Conservation (phyloP, 2,113 vertebrate genomes). For the Siniperca chuatsi region DNA sequence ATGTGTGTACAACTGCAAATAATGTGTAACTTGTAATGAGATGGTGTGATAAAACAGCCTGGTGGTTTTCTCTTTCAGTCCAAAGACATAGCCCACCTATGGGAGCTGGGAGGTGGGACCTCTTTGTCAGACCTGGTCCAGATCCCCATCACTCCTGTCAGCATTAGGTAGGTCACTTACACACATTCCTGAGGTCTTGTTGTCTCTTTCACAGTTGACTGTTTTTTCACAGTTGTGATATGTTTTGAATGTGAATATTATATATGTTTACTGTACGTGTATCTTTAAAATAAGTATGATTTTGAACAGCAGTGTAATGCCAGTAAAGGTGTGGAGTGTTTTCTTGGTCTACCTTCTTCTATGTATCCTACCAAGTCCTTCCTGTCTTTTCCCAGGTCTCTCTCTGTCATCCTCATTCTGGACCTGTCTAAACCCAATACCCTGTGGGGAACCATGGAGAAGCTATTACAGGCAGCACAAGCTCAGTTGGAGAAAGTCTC, state of each 20-base stretch:
- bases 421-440: slow-evolving; percentile 92
- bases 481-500: slow-evolving; percentile 86
- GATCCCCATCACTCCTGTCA: slow-evolving; percentile 89
- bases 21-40: background rate
- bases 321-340: background rate
- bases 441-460: slow-evolving; percentile 94
- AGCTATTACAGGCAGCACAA: slow-evolving; percentile 87
- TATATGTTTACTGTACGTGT: background rate
- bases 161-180: slow-evolving; percentile 83
- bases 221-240: background rate
- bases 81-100: slow-evolving; percentile 95
- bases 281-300: background rate
- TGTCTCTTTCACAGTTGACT: background rate
- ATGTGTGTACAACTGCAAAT: background rate
- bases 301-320: background rate
- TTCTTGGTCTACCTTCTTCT: background rate
- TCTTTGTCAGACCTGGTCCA: slow-evolving; percentile 91
- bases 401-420: slow-evolving; percentile 91
- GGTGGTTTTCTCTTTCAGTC: slow-evolving; percentile 82
- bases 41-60: background rate
- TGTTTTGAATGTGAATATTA: background rate
- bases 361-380: background rate
- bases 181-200: background rate
- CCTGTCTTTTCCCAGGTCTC: slow-evolving; percentile 80
- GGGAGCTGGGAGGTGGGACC: slow-evolving; percentile 96